phyloP scores from a whole-genome alignment of 2,888 invertebrate genomes.

The Cinara cedri region DNA sequence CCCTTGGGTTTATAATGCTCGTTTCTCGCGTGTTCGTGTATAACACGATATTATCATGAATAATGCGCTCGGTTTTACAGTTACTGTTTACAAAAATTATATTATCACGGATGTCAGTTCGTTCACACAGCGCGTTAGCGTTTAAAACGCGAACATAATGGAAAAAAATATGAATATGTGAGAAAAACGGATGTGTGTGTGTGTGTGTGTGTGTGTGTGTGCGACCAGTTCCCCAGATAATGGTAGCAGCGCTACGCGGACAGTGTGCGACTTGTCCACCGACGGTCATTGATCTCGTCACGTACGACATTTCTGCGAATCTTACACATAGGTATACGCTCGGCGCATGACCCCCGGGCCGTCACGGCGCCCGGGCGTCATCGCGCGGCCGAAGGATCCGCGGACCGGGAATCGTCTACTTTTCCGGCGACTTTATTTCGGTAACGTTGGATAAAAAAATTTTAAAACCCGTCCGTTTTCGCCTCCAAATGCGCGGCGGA shows the following conservation, averaged over 20 bases:
- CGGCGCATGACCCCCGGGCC: neutral
- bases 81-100: conserved; percentile 40
- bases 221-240: conserved; percentile 16
- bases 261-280: conserved; percentile 24
- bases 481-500: too few species aligned
- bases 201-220: conserved; percentile 2
- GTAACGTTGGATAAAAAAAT: too few species aligned
- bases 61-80: conserved; percentile 3
- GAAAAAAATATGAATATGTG: conserved; percentile 51
- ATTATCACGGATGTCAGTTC: conserved; percentile 49
- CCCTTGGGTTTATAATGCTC: neutral
- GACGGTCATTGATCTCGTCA: conserved; percentile 45
- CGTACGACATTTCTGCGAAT: conserved; percentile 39
- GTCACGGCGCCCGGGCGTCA: too few species aligned
- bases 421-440: too few species aligned
- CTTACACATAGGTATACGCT: neutral
- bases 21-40: conserved; percentile 10
- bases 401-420: too few species aligned
- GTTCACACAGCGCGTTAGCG: conserved; percentile 52
- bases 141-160: conserved; percentile 52
- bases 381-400: too few species aligned
- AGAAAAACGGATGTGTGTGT: conserved; percentile 50
- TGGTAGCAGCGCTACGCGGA: conserved; percentile 2
- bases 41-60: too few species aligned
- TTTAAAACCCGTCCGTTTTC: too few species aligned